Evolutionary conservation across 1,140 invertebrate genomes (phyloP), one percentile per base, ranked within the genome.

Genomic region (Gryon sp.): DNA sequence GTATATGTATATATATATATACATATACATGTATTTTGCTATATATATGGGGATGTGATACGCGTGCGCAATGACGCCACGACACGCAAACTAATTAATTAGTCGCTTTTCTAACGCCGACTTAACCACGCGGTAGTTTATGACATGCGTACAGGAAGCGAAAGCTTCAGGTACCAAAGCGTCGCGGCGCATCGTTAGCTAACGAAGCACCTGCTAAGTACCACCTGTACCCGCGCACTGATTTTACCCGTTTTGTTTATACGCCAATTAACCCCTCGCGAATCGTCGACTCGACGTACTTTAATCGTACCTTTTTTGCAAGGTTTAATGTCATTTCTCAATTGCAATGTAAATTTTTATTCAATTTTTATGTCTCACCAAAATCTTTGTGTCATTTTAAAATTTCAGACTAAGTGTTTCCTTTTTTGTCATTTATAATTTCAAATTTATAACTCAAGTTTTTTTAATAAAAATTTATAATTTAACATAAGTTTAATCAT

Each of bases 31-130:
- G 63, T n/a, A n/a, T n/a, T n/a, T n/a, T n/a, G n/a, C n/a, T n/a
- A 68, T 66, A 46, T 41, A 55, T 63, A 19, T 48, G n/a, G n/a
- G n/a, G n/a, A n/a, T n/a, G n/a, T 55, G 41, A 55, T 12, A 55
- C 66, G 65, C 66, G 74, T 68, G 73, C 79, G 82, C 77, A 84
- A 86, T 82, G 82, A 45, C 79, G 78, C 82, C 81, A 63, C 76
- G 74, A 77, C 75, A 68, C 63, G 80, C 80, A 82, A 83, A 84
- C 82, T 82, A 86, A 87, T 87, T 84, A 86, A 85, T 84, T 84
- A 84, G 80, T 81, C 81, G 76, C 76, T 85, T 81, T 81, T 72
- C 68, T 76, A 62, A 69, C 74, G 63, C 43, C 59, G 53, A 34
- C 76, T 40, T 40, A 55, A 73, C 55, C 68, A 36, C 62, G 48